These are phyloP conservation scores for Stenolophus ochropezus DNA, from an alignment of 2,888 invertebrate genomes.

Conservation along the genomic window DNA sequence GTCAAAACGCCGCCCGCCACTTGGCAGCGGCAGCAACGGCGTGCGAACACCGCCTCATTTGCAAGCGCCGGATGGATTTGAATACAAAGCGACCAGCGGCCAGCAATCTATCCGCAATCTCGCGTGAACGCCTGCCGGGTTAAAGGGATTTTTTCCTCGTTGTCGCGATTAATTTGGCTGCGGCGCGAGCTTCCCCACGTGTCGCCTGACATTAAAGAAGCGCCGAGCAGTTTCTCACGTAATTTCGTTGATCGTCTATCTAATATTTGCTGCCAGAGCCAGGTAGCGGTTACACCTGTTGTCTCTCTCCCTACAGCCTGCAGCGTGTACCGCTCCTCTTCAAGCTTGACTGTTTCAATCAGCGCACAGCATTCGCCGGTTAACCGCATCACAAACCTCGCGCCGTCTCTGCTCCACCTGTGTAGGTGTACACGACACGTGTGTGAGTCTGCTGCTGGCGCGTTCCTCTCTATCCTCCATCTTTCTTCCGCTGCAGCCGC, in stretches of 20 bases:
- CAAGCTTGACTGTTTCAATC: conserved; percentile 64
- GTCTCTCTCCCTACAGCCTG: conserved; percentile 21
- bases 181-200: conserved; percentile 28
- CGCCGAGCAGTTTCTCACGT: conserved; percentile 45
- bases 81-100: conserved; percentile 45
- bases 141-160: conserved; percentile 39
- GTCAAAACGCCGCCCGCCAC: conserved; percentile 65
- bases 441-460: conserved; percentile 42
- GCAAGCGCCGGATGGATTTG: conserved; percentile 51
- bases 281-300: conserved; percentile 56
- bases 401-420: conserved; percentile 63
- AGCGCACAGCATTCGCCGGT: conserved; percentile 65
- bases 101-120: conserved; percentile 56
- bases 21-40: background rate
- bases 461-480: conserved; percentile 31
- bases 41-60: conserved; percentile 27
- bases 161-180: conserved; percentile 49
- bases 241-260: conserved; percentile 52
- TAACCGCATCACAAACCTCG: conserved; percentile 66
- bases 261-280: conserved; percentile 48
- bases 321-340: conserved; percentile 28
- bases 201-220: conserved; percentile 45
- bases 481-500: conserved; percentile 22
- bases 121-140: conserved; percentile 53
- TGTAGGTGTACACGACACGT: conserved; percentile 6